Base-by-base conservation (phyloP, 1,140 invertebrate genomes). In the Conopomorpha cramerella region DNA sequence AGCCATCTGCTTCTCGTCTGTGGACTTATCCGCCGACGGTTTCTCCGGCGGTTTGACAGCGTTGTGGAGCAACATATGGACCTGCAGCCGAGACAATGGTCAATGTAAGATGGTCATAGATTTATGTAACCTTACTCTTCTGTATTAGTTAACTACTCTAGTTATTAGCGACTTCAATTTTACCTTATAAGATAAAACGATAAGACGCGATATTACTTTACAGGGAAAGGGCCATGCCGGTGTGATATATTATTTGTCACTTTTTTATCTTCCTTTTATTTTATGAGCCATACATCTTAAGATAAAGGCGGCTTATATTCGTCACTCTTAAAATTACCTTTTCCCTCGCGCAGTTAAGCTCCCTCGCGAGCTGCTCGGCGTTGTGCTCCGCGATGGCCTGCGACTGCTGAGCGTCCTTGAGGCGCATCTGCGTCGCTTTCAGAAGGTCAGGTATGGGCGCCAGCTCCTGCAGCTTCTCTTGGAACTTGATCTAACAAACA, bases 401-500 rank as follows among this genome's bases (percentile, higher is more conserved):
- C 45, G 82, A 66, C 38, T 88, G 86, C 50, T 87, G 86, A 0
- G 82, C 79, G 53, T 90, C 86, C 45, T 88, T 86, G 4, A 89
- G 46, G 47, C 87, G 86, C 14, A 84, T 49, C 58, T 90, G 87
- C 1, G 87, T 87, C 28, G 86, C 82, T 51, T 88, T 89, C 26
- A 90, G 54, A 7, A 90, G 77, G 46, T 89, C 86, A 1, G 88
- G 88, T 8, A 89, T 78, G 0, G 87, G 87, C 0, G 84, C 82
- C 14, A 90, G 53, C 63, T 90, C 88, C 41, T 84, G 82, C 4
- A 90, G 63, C 59, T 90, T 89, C 46, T 89, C 87, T 80, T 90
- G 86, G 53, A 91, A 90, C 43, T 82, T 71, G 3, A 72, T 27
- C 71, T 74, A 34, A 3, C 29, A 27, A 26, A 8, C 15, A 39